Evolutionary conservation across 2,888 invertebrate genomes (phyloP).

Genomic region (Rosalia funebris): DNA sequence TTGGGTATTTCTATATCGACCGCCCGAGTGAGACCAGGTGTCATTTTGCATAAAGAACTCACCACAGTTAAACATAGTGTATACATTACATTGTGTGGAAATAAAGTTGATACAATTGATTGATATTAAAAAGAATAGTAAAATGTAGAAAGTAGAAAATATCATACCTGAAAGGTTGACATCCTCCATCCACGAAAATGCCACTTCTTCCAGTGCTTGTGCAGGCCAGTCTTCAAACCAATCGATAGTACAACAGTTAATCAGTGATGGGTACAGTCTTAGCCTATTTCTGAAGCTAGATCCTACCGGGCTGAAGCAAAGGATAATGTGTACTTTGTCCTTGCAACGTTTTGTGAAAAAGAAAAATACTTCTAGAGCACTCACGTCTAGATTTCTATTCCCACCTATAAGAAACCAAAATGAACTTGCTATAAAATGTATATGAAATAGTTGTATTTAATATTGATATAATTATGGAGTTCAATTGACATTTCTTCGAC

Average conservation of each 20-base stretch:
- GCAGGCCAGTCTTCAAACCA: constrained; percentile 93
- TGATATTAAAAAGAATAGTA: too few species aligned
- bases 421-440: too few species aligned
- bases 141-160: too few species aligned
- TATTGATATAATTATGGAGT: too few species aligned
- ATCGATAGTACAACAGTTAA: constrained; percentile 90
- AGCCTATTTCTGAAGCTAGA: constrained; percentile 81
- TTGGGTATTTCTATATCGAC: too few species aligned
- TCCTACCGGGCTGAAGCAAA: constrained; percentile 89
- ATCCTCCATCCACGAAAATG: constrained; percentile 79
- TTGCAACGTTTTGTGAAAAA: constrained; percentile 83
- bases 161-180: constrained; percentile 73
- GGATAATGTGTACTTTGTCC: constrained; percentile 82
- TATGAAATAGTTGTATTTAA: too few species aligned
- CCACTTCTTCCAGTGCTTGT: constrained; percentile 84
- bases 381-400: constrained; percentile 84
- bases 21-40: too few species aligned
- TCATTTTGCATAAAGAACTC: too few species aligned
- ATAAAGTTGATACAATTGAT: too few species aligned
- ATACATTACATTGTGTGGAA: too few species aligned
- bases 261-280: constrained; percentile 83
- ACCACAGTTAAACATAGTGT: too few species aligned
- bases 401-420: constrained; percentile 64
- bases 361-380: constrained; percentile 76
- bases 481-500: too few species aligned